phyloP scores from a whole-genome alignment of 2,888 invertebrate species.

The Parapristionchus giblindavisi region DNA sequence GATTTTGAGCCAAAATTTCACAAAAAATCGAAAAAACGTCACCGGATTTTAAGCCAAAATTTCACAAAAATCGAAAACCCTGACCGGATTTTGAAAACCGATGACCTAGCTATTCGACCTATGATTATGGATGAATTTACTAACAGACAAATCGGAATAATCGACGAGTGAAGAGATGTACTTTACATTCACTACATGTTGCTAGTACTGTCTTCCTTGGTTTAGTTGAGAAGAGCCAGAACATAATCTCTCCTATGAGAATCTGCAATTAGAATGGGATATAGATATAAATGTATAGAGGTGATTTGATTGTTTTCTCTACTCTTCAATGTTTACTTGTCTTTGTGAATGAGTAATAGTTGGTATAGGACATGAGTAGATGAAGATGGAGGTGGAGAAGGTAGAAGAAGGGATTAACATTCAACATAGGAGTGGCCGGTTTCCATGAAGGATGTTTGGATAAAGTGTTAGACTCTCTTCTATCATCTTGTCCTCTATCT shows the following conservation, averaged over 20 bases:
- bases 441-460: slow-evolving; percentile 27
- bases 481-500: background rate
- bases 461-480: slow-evolving; percentile 35
- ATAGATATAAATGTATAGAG: background rate
- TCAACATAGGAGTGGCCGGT: slow-evolving; percentile 33
- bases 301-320: slow-evolving; percentile 12
- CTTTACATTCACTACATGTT: slow-evolving; percentile 69
- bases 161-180: slow-evolving; percentile 71
- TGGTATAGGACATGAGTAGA: slow-evolving; percentile 12
- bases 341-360: slow-evolving; percentile 16
- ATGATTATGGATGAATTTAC: slow-evolving; percentile 32
- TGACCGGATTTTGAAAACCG: too few species aligned
- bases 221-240: slow-evolving; percentile 72
- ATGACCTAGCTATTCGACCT: too few species aligned
- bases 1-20: too few species aligned
- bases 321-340: background rate
- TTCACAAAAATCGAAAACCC: too few species aligned
- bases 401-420: background rate
- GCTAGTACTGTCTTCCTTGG: slow-evolving; percentile 71
- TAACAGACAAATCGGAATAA: slow-evolving; percentile 71
- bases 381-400: slow-evolving; percentile 20
- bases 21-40: too few species aligned
- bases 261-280: slow-evolving; percentile 66
- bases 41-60: too few species aligned
- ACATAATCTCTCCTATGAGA: slow-evolving; percentile 71